Conservation (phyloP, 92 coral and sea anemone genomes). For the Hydrozoanthus gracilis region DNA sequence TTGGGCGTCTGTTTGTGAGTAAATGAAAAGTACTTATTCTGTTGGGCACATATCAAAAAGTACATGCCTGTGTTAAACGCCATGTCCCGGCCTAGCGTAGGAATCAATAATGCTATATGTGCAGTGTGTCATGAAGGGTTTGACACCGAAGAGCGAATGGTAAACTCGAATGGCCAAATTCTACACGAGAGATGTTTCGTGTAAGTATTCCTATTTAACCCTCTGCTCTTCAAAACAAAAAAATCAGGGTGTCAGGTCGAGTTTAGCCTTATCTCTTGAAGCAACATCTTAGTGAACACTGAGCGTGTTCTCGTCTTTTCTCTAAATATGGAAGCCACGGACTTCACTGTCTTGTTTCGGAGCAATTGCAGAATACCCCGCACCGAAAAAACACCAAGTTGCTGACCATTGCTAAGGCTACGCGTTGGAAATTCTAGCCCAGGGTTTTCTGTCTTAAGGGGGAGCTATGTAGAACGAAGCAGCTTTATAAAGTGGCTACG, state of each 20-base stretch:
- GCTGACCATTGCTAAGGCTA: too few relatives aligned
- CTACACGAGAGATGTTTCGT: constrained; percentile 98
- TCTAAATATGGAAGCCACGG: too few relatives aligned
- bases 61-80: constrained; percentile 79
- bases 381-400: too few relatives aligned
- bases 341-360: too few relatives aligned
- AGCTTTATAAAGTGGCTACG: too few relatives aligned
- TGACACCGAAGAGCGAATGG: constrained; percentile 98
- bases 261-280: background rate
- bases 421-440: too few relatives aligned
- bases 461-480: too few relatives aligned
- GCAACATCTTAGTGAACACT: background rate
- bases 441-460: too few relatives aligned
- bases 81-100: constrained; percentile 72
- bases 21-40: too few relatives aligned
- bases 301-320: too few relatives aligned
- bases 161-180: constrained; percentile 98
- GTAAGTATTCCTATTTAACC: constrained; percentile 65
- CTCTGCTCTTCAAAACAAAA: background rate
- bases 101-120: constrained; percentile 93
- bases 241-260: background rate
- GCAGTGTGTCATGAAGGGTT: constrained; percentile 96
- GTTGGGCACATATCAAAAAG: background rate
- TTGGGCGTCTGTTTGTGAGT: background rate
- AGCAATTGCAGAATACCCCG: too few relatives aligned